Conservation (phyloP, 2,113 vertebrate genomes). For the Albula glossodonta region DNA sequence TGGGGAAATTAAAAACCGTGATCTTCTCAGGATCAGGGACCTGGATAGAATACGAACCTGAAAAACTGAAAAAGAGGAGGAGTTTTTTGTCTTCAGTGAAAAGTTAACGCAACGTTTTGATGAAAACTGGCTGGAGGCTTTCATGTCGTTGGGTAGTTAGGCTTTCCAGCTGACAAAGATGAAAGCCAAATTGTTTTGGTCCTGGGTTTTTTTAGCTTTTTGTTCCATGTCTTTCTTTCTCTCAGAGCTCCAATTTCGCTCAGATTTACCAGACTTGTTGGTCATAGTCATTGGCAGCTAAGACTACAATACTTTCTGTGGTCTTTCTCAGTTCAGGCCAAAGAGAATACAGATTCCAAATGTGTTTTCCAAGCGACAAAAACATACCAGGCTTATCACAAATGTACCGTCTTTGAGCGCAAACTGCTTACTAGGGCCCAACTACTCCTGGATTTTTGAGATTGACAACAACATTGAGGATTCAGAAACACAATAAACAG, state of each 20-base stretch:
- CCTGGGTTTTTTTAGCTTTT: background rate
- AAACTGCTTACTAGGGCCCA: background rate
- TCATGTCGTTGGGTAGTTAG: background rate
- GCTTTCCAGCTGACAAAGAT: background rate
- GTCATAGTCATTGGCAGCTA: background rate
- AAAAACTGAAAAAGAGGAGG: background rate
- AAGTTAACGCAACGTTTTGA: background rate
- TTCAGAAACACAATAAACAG: no score
- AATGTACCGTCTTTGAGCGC: background rate
- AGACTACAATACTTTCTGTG: background rate
- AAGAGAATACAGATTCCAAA: background rate
- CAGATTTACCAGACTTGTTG: background rate
- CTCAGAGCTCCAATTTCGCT: background rate
- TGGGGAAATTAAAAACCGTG: background rate
- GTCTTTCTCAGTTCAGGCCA: background rate
- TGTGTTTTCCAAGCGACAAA: background rate
- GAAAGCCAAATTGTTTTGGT: background rate
- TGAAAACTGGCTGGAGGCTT: background rate
- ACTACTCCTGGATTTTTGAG: no score
- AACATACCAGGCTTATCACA: background rate
- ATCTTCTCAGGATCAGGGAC: background rate
- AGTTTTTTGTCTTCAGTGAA: background rate
- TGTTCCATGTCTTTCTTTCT: background rate
- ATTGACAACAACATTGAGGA: no score
- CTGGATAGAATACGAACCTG: background rate